A percentile compares a stretch with the other conserved stretches of the same genome.
These are phyloP conservation scores for Picathartes gymnocephalus DNA, from an alignment of 2,113 vertebrate genomes.

Conservation along the genomic window DNA sequence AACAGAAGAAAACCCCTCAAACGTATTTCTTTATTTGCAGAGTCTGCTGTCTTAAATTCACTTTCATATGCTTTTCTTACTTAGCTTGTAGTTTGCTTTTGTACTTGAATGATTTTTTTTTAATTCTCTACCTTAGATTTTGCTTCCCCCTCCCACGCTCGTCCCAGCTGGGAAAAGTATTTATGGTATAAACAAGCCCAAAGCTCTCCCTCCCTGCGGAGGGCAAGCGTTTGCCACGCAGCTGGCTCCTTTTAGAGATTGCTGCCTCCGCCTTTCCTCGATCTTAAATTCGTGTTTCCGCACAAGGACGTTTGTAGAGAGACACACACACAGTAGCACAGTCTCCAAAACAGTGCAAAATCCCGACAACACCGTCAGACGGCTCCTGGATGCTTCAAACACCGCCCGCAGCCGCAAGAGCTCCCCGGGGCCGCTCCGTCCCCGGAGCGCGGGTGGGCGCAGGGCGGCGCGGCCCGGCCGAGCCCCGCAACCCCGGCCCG, in stretches of 20 bases:
- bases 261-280: not conserved
- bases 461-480: not conserved
- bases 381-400: not conserved
- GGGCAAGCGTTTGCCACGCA: not conserved
- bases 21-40: not conserved
- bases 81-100: not conserved
- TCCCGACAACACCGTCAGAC: not conserved
- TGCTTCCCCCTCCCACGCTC: not conserved
- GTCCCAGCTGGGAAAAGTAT: not conserved
- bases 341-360: not conserved
- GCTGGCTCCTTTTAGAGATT: not conserved
- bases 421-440: not conserved
- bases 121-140: not conserved
- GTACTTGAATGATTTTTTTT: not conserved
- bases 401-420: not conserved
- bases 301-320: too few relatives aligned
- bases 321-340: accelerated
- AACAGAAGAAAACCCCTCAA: not conserved
- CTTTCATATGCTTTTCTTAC: not conserved
- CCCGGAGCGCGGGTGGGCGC: not conserved
- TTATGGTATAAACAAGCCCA: not conserved
- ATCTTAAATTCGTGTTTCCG: not conserved
- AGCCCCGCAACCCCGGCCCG: not conserved
- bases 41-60: not conserved
- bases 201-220: not conserved